Evolutionary conservation across 2,797 vertebrate species (phyloP).

Genomic region (Clarias laeviceps): DNA sequence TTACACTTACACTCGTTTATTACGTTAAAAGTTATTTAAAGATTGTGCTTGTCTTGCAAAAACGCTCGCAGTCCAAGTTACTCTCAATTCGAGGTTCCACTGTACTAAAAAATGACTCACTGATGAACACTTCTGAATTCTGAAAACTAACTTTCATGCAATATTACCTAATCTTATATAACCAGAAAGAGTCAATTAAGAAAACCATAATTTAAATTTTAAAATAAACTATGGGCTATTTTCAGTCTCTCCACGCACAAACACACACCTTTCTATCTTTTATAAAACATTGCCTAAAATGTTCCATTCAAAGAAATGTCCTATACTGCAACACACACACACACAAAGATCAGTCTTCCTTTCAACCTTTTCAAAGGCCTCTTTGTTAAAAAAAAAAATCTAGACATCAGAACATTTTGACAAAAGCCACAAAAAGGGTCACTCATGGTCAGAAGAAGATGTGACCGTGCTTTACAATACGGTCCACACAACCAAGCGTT

Average conservation of each 20-base stretch:
- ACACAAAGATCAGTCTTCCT: not conserved
- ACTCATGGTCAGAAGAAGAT: not conserved
- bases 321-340: not conserved
- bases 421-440: too few relatives aligned
- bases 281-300: not conserved
- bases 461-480: not conserved
- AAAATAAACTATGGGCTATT: not conserved
- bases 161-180: not conserved
- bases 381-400: not conserved
- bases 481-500: not conserved
- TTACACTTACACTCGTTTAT: too few relatives aligned
- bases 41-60: too few relatives aligned
- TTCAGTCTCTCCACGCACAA: not conserved
- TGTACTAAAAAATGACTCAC: too few relatives aligned
- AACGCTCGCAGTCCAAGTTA: too few relatives aligned
- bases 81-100: too few relatives aligned
- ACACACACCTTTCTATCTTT: not conserved
- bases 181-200: too few relatives aligned
- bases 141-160: not conserved
- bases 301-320: not conserved
- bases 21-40: too few relatives aligned
- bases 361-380: too few relatives aligned
- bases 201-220: not conserved
- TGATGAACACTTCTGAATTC: not conserved
- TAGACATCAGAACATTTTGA: not conserved